These are phyloP conservation scores for Serrognathus titanus DNA, from an alignment of 2,888 invertebrate species.

Conservation along the genomic window DNA sequence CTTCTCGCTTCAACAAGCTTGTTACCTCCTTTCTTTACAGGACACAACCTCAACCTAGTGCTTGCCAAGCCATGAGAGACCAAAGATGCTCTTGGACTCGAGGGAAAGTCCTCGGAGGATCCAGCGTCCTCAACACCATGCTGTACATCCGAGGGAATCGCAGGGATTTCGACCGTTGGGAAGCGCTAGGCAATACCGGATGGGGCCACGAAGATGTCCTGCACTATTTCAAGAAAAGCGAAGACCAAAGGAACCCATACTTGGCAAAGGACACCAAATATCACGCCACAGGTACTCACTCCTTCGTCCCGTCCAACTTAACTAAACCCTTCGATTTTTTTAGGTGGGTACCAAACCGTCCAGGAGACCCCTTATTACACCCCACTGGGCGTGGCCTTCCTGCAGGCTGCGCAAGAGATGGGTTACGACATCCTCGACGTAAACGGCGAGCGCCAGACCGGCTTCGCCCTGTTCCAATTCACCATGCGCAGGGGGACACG, in stretches of 20 bases:
- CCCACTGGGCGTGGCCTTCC: conserved; percentile 77
- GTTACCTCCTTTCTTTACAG: conserved; percentile 49
- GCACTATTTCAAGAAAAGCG: conserved; percentile 81
- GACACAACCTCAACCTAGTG: conserved; percentile 77
- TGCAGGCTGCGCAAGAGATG: conserved; percentile 90
- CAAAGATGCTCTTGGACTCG: conserved; percentile 85
- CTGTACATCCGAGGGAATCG: conserved; percentile 85
- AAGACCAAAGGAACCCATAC: conserved; percentile 87
- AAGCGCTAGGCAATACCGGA: conserved; percentile 76
- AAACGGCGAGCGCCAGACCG: conserved; percentile 83
- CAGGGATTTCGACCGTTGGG: conserved; percentile 86
- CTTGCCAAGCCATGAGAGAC: conserved; percentile 84
- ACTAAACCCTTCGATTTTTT: conserved; percentile 28
- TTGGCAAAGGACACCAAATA: conserved; percentile 69
- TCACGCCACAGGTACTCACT: conserved; percentile 63
- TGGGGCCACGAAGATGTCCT: conserved; percentile 83
- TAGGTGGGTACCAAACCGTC: conserved; percentile 73
- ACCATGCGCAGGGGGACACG: conserved; percentile 83
- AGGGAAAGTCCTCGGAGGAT: conserved; percentile 85
- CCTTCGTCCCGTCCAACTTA: not conserved
- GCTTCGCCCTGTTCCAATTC: conserved; percentile 81
- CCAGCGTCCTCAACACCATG: conserved; percentile 87
- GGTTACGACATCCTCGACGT: conserved; percentile 84
- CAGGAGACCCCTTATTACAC: conserved; percentile 78
- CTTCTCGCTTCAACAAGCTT: not conserved